Evolutionary conservation across 2,797 vertebrate genomes (phyloP), one percentile per base, ranked within the genome.

Genomic region (Eutrigla gurnardus): DNA sequence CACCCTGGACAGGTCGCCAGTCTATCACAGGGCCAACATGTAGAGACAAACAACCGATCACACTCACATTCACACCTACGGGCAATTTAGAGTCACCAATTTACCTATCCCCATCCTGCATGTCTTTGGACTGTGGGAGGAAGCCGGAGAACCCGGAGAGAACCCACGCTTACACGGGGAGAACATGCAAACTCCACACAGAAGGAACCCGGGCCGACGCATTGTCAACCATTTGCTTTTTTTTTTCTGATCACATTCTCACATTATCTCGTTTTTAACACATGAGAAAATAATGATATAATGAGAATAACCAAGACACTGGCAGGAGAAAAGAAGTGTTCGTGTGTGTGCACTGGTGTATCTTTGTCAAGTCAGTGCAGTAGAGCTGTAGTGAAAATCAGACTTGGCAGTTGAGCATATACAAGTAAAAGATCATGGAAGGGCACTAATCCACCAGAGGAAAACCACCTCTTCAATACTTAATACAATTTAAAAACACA

Each of bases 401-500:
- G 75, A 75, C 65, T 68, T 91, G 89, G 76, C 88, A 91, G 76
- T 18, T 77, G 75, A 81, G 77, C 49, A 45, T 76, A 82, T 73
- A 72, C 75, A 89, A 82, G 65, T 65, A 68, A 81, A 82, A 78
- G 62, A 75, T 47, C 81, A 74, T 76, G 73, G 83, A 86, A 63
- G 53, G 70, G 65, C 47, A 70, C 52, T 58, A 82, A 77, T 86
- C 88, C 88, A 86, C 70, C 55, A 59, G 89, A 76, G 76, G 67
- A 82, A 81, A 74, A 77, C 65, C 43, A 49, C 45, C 75, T 83
- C 77, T 82, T 91, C 36, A 92, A 92, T 93, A 84, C 78, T 93
- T 93, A 67, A 92, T 88, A 74, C 46, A 81, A 80, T 81, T 87
- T 87, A 91, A 90, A 90, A 93, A 87, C 82, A 81, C 71, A 80